Base-by-base conservation (phyloP, 2,113 vertebrate genomes). In the Grus americana region DNA sequence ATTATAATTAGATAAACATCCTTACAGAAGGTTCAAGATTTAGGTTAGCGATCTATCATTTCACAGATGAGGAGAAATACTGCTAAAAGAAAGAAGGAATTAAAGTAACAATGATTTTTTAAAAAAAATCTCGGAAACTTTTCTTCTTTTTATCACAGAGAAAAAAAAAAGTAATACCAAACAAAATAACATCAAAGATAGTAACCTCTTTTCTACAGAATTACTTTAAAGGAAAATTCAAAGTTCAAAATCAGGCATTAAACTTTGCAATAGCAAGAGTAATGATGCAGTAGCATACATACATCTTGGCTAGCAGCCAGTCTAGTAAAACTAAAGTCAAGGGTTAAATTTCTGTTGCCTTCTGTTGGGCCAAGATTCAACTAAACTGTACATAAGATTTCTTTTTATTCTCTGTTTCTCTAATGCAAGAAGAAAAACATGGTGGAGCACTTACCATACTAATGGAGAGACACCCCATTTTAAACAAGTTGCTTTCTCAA, bases 401-500 rank as follows among this genome's bases (percentile, higher is more conserved):
- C 50, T 73, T 68, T 90, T 75, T 81, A 72, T 86, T 84, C 46
- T 58, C 47, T 73, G 9, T 58, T 79, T 84, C 23, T 58, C 72
- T 91, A 50, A 47, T 13, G 29, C 7, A 73, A 61, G 47, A 89
- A 46, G 19, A 93, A 46, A 78, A 67, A 71, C 42, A 38, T n/a
- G 29, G 54, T 62, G 20, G 38, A 86, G 66, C 36, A 85, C 55
- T 93, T 88, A 91, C 29, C 27, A 68, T 78, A 68, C 52, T 66
- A 90, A 95, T 67, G 40, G 61, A 92, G 26, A 86, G 21, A 74
- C 38, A 46, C 11, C 46, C 22, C 36, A 23, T 95, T 94, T 90
- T 59, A 79, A 96, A 86, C 32, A 87, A 86, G 49, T 68, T 93
- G 62, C 23, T 90, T 93, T 97, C 86, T 90, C 92, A 93, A 86